Conservation (phyloP, 2,797 vertebrate genomes). For the Pseudopleuronectes americanus region DNA sequence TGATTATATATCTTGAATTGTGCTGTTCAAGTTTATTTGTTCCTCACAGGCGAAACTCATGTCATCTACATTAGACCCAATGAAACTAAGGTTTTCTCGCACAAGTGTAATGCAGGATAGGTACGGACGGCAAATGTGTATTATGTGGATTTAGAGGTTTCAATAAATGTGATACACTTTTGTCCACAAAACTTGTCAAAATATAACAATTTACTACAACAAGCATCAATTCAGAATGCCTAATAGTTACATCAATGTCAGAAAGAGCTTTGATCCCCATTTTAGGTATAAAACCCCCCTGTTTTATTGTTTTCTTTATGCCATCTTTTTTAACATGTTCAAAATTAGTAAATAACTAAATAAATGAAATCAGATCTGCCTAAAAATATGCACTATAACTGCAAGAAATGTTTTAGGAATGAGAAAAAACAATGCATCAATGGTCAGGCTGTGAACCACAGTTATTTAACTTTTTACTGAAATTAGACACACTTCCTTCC, state of each 20-base stretch:
- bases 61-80: neutral
- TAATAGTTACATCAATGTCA: neutral
- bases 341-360: no score
- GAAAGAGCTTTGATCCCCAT: neutral
- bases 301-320: neutral
- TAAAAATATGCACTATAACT: neutral
- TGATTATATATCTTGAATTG: neutral
- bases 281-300: neutral
- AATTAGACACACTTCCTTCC: conserved; percentile 32
- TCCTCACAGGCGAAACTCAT: no score
- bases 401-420: neutral
- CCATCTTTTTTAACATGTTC: neutral
- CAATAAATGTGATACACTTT: neutral
- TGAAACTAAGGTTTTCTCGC: neutral
- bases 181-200: neutral
- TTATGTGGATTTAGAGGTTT: conserved; percentile 11
- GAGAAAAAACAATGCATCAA: conserved; percentile 19
- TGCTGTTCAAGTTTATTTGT: neutral
- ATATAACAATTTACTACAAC: neutral
- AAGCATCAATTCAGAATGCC: neutral
- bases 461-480: conserved; percentile 42
- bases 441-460: conserved; percentile 23
- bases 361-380: no score
- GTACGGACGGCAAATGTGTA: neutral
- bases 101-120: neutral